Evolutionary conservation across 2,797 vertebrate genomes (phyloP), one percentile per base, ranked within the genome.

Genomic region (Mormyrops attenuatus): DNA sequence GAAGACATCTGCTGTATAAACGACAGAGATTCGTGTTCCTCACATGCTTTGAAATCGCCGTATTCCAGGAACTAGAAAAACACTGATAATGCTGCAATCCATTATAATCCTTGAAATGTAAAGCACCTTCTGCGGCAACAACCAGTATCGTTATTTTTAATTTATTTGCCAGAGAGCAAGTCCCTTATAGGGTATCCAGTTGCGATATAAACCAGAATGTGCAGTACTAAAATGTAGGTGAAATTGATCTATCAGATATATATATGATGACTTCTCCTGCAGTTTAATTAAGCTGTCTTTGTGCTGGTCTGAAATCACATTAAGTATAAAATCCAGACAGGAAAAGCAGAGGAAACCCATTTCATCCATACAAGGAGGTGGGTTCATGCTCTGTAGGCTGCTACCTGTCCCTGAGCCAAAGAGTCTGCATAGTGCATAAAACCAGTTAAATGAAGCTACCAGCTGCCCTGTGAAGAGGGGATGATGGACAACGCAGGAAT

Each of bases 11-110:
- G 55, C 38, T 77, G 82, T 77, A 49, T 90, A 90, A 88, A 91
- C 93, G 92, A 82, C 89, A 89, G 89, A 92, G 91, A 94, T 92
- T 92, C 92, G 92, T 92, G 52, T 90, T 87, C 92, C 11, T 26
- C 50, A 84, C 9, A 44, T 80, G 69, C 50, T 30, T 73, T 63
- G 53, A 63, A 84, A 63, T 38, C 3, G 38, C 34, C 22, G 5
- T 85, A 84, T 84, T 84, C 17, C 22, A 55, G n/a, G 50, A 89
- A 60, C 53, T 47, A 26, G 52, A 63, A 49, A 49, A 57, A 89
- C 73, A 89, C 38, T 47, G 47, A 26, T 89, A 44, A 57, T 34
- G 22, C 26, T 11, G 1, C 73, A 82, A 89, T 52, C 22, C 30
- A n/a, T 80, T 80, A 50, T 69, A 34, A 49, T 57, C 50, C 30